Conservation (phyloP, 1,140 invertebrate genomes). For the Hylaeus volcanicus region DNA sequence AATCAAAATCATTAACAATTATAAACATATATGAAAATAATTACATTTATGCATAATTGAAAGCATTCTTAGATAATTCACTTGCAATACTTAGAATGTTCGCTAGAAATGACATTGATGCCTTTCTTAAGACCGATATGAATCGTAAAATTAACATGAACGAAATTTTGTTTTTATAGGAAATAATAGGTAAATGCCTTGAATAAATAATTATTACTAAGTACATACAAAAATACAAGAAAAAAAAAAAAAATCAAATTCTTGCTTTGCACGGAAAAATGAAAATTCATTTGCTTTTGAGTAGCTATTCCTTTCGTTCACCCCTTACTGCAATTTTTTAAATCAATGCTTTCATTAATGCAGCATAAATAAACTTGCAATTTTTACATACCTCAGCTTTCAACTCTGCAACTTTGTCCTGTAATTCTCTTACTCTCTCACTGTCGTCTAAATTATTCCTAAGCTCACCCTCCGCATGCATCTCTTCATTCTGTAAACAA, state of each 20-base stretch:
- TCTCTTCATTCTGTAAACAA: constrained; percentile 91
- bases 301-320: constrained; percentile 19
- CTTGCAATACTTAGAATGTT: not conserved
- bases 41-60: constrained; percentile 48
- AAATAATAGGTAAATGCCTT: not conserved
- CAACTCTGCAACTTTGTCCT: constrained; percentile 94
- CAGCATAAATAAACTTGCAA: not conserved
- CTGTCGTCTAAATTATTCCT: constrained; percentile 90
- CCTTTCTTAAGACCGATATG: not conserved
- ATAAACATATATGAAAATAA: constrained; percentile 22
- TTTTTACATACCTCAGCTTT: constrained; percentile 90
- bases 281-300: constrained; percentile 23
- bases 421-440: constrained; percentile 91
- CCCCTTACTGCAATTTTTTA: constrained; percentile 64
- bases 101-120: not conserved
- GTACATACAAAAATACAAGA: constrained; percentile 9
- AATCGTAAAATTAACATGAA: not conserved
- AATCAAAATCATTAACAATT: not conserved
- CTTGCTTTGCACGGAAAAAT: constrained; percentile 1
- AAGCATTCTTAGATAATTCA: constrained; percentile 36
- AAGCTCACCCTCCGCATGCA: constrained; percentile 93
- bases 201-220: not conserved
- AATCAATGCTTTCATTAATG: constrained; percentile 56
- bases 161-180: not conserved
- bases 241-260: not conserved